phyloP scores from a whole-genome alignment of 2,888 invertebrate species.

The Encarsia formosa region DNA sequence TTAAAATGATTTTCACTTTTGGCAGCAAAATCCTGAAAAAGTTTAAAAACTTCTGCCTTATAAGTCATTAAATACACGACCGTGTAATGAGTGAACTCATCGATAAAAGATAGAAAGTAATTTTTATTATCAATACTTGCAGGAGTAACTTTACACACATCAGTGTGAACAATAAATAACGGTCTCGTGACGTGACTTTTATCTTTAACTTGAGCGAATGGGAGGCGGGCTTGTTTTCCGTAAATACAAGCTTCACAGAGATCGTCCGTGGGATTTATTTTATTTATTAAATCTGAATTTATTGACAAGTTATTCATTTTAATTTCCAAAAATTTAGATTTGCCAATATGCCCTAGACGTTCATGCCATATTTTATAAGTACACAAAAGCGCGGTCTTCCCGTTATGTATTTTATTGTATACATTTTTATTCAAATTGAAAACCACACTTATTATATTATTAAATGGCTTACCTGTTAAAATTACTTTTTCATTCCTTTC shows the following conservation, averaged over 20 bases:
- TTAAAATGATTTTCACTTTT: not conserved
- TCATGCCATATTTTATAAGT: slow-evolving; percentile 12
- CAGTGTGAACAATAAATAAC: slow-evolving; percentile 22
- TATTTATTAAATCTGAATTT: not conserved
- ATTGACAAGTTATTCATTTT: slow-evolving; percentile 6
- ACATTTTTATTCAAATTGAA: not conserved
- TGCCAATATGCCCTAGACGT: slow-evolving; percentile 10
- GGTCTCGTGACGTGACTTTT: slow-evolving; percentile 6
- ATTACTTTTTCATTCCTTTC: slow-evolving; percentile 29
- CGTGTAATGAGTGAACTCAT: not conserved
- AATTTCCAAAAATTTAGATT: slow-evolving; percentile 16
- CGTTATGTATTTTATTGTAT: not conserved
- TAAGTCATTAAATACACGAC: not conserved
- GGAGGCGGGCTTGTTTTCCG: slow-evolving; percentile 10
- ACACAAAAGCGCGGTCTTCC: too few relatives aligned
- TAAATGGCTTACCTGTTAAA: slow-evolving; percentile 32
- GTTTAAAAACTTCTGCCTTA: not conserved
- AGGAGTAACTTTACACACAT: slow-evolving; percentile 25
- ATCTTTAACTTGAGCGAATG: not conserved
- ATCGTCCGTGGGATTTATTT: not conserved
- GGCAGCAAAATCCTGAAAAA: not conserved
- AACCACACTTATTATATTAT: slow-evolving; percentile 23
- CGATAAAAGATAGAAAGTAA: not conserved
- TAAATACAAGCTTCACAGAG: slow-evolving; percentile 14
- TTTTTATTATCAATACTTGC: slow-evolving; percentile 3